Percentiles rank a stretch among this genome's conserved stretches.
Evolutionary conservation across 2,113 vertebrate species (phyloP).

Genomic region (Leucosticte australis): DNA sequence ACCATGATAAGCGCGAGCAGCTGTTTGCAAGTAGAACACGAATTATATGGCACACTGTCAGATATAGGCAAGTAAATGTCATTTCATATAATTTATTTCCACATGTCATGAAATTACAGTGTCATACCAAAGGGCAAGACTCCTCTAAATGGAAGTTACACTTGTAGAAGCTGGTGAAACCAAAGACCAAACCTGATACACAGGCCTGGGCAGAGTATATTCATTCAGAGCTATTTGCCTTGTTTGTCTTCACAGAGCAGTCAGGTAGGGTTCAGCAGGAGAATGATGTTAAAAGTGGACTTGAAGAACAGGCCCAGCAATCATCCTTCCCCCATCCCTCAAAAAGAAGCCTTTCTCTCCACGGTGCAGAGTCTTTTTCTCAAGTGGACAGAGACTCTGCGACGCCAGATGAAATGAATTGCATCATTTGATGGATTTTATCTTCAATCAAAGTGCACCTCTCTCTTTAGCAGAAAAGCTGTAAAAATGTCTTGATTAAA

Average conservation of each 20-base stretch:
- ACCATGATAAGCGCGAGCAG: not conserved
- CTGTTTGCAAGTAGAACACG: not conserved
- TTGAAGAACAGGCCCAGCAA: slow-evolving; percentile 7
- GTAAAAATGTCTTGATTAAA: slow-evolving; percentile 51
- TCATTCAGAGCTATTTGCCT: not conserved
- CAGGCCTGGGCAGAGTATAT: not conserved
- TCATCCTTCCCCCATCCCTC: not conserved
- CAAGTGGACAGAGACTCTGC: not conserved
- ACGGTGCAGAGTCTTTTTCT: not conserved
- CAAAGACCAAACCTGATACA: not conserved
- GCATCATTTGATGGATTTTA: slow-evolving; percentile 43
- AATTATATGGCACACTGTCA: not conserved
- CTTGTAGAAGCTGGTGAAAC: not conserved
- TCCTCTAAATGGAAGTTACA: not conserved
- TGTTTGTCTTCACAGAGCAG: not conserved
- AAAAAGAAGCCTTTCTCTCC: not conserved
- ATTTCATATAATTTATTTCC: not conserved
- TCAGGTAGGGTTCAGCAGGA: not conserved
- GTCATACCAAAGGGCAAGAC: not conserved
- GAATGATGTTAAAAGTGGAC: not conserved
- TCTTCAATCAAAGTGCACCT: slow-evolving; percentile 9
- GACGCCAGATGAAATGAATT: slow-evolving; percentile 44
- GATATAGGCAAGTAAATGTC: not conserved
- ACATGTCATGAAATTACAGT: not conserved
- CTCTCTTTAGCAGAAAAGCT: slow-evolving; percentile 18